phyloP scores from a whole-genome alignment of 2,888 invertebrate genomes.

The Leptothorax acervorum region DNA sequence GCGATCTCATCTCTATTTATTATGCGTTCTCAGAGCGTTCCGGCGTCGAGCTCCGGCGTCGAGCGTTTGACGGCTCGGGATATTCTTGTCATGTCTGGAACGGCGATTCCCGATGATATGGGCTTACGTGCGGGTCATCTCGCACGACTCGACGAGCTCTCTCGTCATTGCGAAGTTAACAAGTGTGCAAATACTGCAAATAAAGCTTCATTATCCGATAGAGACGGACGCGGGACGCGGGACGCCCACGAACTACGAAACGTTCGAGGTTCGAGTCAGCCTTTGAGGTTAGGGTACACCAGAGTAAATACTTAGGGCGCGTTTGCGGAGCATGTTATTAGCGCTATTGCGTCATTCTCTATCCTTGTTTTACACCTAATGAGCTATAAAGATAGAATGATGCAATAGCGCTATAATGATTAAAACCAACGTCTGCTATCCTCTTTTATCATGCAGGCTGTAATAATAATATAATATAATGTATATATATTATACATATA shows the following conservation, averaged over 20 bases:
- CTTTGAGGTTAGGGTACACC: conserved; percentile 17
- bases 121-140: neutral
- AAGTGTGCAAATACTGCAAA: neutral
- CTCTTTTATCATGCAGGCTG: neutral
- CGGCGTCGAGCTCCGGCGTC: neutral
- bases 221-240: neutral
- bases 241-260: neutral
- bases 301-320: neutral
- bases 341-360: no score
- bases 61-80: neutral
- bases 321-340: no score
- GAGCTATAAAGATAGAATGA: no score
- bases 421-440: neutral
- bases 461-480: neutral
- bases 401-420: neutral
- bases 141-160: neutral
- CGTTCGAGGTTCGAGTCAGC: neutral
- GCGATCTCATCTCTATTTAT: conserved; percentile 64
- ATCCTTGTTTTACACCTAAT: no score
- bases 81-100: neutral
- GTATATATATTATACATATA: neutral
- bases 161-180: neutral
- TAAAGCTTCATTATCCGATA: neutral
- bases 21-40: neutral
- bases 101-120: neutral